phyloP scores from a whole-genome alignment of 2,888 invertebrate species.

The Andrena camellia region DNA sequence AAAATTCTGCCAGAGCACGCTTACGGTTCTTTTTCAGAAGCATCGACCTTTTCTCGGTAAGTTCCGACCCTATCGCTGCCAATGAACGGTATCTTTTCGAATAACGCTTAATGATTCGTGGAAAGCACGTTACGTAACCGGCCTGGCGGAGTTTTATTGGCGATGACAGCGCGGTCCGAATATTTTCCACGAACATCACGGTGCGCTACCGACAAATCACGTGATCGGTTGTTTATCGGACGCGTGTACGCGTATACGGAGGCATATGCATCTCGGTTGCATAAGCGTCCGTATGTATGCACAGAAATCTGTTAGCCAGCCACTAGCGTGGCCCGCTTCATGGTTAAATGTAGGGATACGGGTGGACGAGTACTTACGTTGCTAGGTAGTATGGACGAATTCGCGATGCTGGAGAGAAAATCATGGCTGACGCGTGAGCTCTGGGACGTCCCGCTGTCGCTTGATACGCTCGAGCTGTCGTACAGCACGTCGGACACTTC shows the following conservation, averaged over 20 bases:
- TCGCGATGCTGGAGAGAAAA: constrained; percentile 82
- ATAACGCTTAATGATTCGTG: constrained; percentile 42
- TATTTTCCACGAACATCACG: constrained; percentile 26
- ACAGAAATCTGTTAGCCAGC: constrained; percentile 20
- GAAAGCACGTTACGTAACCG: constrained; percentile 43
- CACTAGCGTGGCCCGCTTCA: neutral
- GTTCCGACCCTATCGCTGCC: neutral
- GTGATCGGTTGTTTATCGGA: constrained; percentile 33
- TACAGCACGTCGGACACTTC: constrained; percentile 88
- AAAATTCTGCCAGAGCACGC: neutral
- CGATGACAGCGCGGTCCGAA: neutral
- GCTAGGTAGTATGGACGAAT: constrained; percentile 74
- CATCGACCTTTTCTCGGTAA: constrained; percentile 2
- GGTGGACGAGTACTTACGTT: constrained; percentile 78
- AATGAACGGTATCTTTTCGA: constrained; percentile 28
- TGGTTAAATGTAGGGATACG: neutral
- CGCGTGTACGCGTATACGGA: no score
- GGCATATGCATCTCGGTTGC: constrained; percentile 21
- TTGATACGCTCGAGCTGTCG: constrained; percentile 88
- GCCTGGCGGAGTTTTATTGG: constrained; percentile 5
- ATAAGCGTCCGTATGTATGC: constrained; percentile 40
- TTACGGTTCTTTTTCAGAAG: neutral
- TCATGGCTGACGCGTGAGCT: constrained; percentile 86
- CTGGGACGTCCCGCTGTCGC: constrained; percentile 88
- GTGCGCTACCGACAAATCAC: constrained; percentile 6